Base-by-base conservation (phyloP, 2,797 vertebrate genomes). In the Peromyscus aztecus region DNA sequence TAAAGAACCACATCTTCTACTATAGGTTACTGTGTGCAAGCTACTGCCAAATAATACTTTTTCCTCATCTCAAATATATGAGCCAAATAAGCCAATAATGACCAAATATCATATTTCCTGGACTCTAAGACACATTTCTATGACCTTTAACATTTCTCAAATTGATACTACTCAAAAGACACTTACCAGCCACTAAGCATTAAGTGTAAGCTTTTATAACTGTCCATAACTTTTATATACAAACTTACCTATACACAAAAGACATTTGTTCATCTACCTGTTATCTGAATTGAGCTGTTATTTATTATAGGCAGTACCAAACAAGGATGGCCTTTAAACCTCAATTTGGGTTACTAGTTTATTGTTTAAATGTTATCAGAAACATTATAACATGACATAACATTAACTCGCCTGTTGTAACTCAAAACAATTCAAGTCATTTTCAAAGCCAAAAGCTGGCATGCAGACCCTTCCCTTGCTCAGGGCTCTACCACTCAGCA, bases 91-190 rank as follows among this genome's bases (percentile, higher is more conserved):
- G 78, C 71, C 71, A 40, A 40, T 24, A 23, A 69, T 91, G 75
- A 95, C 43, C 49, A 90, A 98, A 89, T 94, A 95, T 73, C 29
- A 0, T 92, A 97, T 95, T 97, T 96, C 90, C 88, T 90, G 69
- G 90, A 96, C 96, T 96, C 92, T 97, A 96, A 96, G 90, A 95
- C 82, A 94, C 0, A 96, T 83, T 88, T 91, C 90, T 67, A 94
- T 10, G 89, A 90, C 89, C 69, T 77, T 91, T 77, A 91, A 73
- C 81, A 95, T 81, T 96, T 97, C 61, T 97, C 23, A 95, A 94
- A 93, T 2, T 34, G 88, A 90, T 10, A 13, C 23, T 84, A 91
- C 19, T 95, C 77, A 88, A 75, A 76, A 95, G 81, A 95, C 96
- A 97, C 82, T 71, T 82, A 96, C 24, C 37, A 91, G 82, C 24